Evolutionary conservation across 2,113 vertebrate genomes (phyloP).

Genomic region (Mandrillus leucophaeus): DNA sequence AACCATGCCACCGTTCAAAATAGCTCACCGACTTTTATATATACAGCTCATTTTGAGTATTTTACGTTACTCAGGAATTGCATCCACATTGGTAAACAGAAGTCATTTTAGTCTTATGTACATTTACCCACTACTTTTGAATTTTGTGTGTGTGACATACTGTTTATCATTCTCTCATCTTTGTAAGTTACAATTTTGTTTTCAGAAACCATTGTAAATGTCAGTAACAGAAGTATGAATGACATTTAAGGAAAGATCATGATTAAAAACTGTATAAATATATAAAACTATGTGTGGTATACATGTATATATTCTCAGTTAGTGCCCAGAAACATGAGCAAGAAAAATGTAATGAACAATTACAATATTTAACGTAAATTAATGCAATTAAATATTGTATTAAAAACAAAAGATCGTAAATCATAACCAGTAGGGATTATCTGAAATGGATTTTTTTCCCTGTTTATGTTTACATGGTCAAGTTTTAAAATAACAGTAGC

Average conservation of each 20-base stretch:
- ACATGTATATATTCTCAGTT: not conserved
- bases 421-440: not conserved
- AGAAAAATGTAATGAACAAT: not conserved
- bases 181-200: constrained; percentile 30
- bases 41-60: not conserved
- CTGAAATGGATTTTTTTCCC: constrained; percentile 45
- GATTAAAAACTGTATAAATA: not conserved
- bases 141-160: not conserved
- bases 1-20: constrained; percentile 54
- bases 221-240: not conserved
- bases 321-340: not conserved
- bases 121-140: not conserved
- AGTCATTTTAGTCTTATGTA: not conserved
- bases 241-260: not conserved
- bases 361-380: constrained; percentile 26
- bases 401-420: constrained; percentile 14
- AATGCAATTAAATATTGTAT: not conserved
- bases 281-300: not conserved
- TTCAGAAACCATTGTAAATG: constrained; percentile 38
- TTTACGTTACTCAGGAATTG: constrained; percentile 37
- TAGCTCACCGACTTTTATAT: constrained; percentile 67
- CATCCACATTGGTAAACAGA: not conserved
- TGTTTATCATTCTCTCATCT: not conserved
- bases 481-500: constrained; percentile 79
- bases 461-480: constrained; percentile 69